Base-by-base conservation (phyloP, 2,113 vertebrate species). In the Ancistrus triradiatus region DNA sequence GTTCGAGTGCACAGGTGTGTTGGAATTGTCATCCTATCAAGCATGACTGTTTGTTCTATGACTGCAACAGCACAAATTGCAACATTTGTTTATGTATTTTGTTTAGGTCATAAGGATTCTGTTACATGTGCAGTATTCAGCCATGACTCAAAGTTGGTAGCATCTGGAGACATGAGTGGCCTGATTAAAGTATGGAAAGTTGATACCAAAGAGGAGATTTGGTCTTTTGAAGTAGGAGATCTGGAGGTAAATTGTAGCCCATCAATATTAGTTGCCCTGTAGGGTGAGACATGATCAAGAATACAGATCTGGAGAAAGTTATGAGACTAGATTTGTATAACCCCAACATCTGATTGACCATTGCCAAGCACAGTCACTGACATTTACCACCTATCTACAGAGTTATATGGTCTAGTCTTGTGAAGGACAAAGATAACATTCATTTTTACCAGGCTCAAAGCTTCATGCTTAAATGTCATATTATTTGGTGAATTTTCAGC, bases 221-320 rank as follows among this genome's bases (percentile, higher is more conserved):
- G 95, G 95, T 94, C 92, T 40, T 97, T 96, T 0, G 95, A 99
- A 75, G 93, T 94, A 40, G 93, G 89, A 19, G 96, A 98, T 76
- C 82, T 99, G 72, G 94, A 98, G 91, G 95, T 98, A 72, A 88
- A 80, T 1, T 14, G 2, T 17, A 15, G 10, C 35, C 7, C n/a
- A n/a, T n/a, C n/a, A n/a, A n/a, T n/a, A n/a, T n/a, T n/a, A n/a
- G n/a, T n/a, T n/a, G n/a, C n/a, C n/a, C n/a, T n/a, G n/a, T n/a
- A n/a, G n/a, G n/a, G n/a, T n/a, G n/a, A n/a, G n/a, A n/a, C n/a
- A n/a, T n/a, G n/a, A n/a, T n/a, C n/a, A n/a, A n/a, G n/a, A n/a
- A n/a, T n/a, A n/a, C n/a, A n/a, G n/a, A n/a, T n/a, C n/a, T n/a
- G n/a, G n/a, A n/a, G n/a, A n/a, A n/a, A n/a, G n/a, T n/a, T n/a